Percentiles rank a stretch among this genome's conserved stretches.
These are phyloP conservation scores for Grapholita molesta DNA, from an alignment of 1,140 invertebrate genomes.

Conservation along the genomic window DNA sequence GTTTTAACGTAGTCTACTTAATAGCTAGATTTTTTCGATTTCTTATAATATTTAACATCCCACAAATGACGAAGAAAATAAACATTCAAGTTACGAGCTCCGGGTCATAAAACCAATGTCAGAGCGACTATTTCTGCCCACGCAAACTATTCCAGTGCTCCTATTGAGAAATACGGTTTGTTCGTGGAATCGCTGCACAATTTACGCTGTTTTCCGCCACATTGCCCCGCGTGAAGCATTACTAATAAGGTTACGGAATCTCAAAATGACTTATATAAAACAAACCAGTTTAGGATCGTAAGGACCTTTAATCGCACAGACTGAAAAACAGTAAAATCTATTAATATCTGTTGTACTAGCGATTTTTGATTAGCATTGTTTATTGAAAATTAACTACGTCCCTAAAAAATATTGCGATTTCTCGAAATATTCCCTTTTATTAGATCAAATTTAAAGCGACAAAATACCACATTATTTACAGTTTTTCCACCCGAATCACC, in stretches of 20 bases:
- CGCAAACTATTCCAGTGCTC: not conserved
- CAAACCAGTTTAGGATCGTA: not conserved
- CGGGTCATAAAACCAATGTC: not conserved
- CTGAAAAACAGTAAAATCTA: no score
- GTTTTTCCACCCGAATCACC: no score
- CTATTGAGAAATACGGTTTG: not conserved
- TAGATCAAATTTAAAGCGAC: no score
- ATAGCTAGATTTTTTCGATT: no score
- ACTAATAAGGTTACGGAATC: not conserved
- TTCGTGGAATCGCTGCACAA: not conserved
- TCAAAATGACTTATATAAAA: not conserved
- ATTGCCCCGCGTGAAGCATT: not conserved
- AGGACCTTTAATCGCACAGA: not conserved
- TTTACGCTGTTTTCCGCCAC: constrained; percentile 1
- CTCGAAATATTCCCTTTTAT: no score
- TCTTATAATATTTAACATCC: not conserved
- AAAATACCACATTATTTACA: no score
- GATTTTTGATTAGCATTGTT: no score
- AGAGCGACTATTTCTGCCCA: not conserved
- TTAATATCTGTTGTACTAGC: no score
- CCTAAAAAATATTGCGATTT: no score
- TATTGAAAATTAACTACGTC: no score
- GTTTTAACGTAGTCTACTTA: no score
- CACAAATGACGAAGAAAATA: not conserved
- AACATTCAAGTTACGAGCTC: not conserved